Base-by-base conservation (phyloP, 1,140 invertebrate genomes). In the Aphaenogaster rudis region DNA sequence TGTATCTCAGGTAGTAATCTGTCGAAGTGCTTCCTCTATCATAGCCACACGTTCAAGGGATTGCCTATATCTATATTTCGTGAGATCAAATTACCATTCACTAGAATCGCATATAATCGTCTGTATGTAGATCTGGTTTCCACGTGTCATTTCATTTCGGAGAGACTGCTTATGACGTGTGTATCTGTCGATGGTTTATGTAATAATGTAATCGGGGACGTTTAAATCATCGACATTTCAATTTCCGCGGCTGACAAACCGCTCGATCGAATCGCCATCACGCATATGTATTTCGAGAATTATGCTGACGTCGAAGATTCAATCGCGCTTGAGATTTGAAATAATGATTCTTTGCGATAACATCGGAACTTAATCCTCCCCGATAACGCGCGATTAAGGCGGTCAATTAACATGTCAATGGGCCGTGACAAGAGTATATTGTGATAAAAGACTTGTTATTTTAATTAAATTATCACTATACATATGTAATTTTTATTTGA, bases 201-300 rank as follows among this genome's bases (percentile, higher is more conserved):
- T 8, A 74, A 63, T 84, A 61, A 84, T 61, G 17, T 63, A 63
- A 76, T 76, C 17, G 9, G 33, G 54, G 13, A 36, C 67, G 67
- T 82, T 82, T 84, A 76, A 82, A 61, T 84, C 28, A 84, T 84
- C 69, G 80, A 28, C 80, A 48, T 84, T 74, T 13, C 80, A 84
- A 76, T 84, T 84, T 71, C 64, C 79, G 77, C 52, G 17, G 21
- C 21, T 13, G 69, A 74, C 39, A 59, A 82, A 48, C 69, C 42
- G 28, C 54, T 45, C n/a, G 42, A 50, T 61, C 7, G 69, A 84
- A 39, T 45, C 59, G 17, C 28, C 11, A 33, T 72, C 15, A 28
- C 33, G 5, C 39, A 5, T 39, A 50, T 80, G 15, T 71, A 42
- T 84, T 50, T 39, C 42, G n/a, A 11, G 13, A 61, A 39, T 76